phyloP scores from a whole-genome alignment of 2,797 vertebrate species.

The Falco columbarius region DNA sequence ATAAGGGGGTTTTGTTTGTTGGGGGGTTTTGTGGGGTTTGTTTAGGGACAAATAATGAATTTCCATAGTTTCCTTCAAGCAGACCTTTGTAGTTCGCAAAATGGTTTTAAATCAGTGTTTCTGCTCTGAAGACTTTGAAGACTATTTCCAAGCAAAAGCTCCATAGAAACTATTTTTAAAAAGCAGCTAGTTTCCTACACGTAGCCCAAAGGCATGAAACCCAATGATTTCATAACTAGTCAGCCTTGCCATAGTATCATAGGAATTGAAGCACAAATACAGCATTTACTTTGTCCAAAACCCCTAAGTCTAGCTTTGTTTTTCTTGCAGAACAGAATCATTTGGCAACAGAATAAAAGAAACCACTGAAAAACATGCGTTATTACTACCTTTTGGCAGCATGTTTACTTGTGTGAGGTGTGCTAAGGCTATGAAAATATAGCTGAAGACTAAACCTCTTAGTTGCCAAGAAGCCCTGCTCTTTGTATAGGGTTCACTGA shows the following conservation, averaged over 20 bases:
- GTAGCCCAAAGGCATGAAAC: neutral
- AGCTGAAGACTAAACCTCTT: neutral
- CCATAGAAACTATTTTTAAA: neutral
- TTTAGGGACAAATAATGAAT: neutral
- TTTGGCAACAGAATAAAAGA: neutral
- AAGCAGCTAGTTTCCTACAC: neutral
- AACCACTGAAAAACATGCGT: neutral
- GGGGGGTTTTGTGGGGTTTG: neutral
- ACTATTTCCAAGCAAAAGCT: neutral
- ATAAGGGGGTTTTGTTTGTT: neutral
- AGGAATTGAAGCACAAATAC: neutral
- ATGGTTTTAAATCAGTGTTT: neutral
- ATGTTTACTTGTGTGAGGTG: neutral
- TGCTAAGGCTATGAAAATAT: neutral
- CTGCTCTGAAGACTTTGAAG: constrained; percentile 18
- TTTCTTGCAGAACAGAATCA: neutral
- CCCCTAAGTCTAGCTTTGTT: neutral
- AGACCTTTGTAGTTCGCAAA: neutral
- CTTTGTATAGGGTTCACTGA: neutral
- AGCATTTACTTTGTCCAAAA: neutral
- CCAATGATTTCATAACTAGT: neutral
- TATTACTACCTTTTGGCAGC: neutral
- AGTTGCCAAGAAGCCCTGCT: neutral
- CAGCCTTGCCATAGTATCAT: neutral
- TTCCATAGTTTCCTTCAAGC: neutral